Evolutionary conservation across 2,797 vertebrate species (phyloP).

Genomic region (Galagoides demidoff): DNA sequence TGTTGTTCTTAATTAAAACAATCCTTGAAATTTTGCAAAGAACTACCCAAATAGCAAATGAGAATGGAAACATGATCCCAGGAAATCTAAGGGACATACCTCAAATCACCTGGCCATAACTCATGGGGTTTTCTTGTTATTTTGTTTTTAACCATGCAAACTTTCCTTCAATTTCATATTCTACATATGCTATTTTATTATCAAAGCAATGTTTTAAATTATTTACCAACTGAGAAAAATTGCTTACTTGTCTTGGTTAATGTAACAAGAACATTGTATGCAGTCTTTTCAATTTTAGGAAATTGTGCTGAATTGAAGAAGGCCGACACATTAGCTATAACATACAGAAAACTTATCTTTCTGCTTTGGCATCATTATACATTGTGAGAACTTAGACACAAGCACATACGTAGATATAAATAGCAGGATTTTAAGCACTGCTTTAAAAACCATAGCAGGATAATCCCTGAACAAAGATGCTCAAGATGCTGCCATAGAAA

Average conservation of each 20-base stretch:
- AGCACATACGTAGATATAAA: not conserved
- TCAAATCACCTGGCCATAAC: not conserved
- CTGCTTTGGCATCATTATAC: slow-evolving; percentile 2
- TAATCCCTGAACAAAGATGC: slow-evolving; percentile 25
- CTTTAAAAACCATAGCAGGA: not conserved
- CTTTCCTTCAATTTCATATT: not conserved
- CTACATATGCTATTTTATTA: not conserved
- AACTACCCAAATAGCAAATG: not conserved
- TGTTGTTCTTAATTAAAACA: slow-evolving; percentile 11
- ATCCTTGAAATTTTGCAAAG: slow-evolving; percentile 4
- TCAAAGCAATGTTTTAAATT: slow-evolving; percentile 27
- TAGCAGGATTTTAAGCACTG: slow-evolving; percentile 38
- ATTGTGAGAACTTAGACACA: slow-evolving; percentile 33
- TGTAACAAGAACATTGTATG: not conserved
- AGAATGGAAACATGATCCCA: not conserved
- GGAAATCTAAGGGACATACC: not conserved
- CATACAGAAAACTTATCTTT: slow-evolving; percentile 42
- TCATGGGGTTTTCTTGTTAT: not conserved
- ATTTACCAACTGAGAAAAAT: slow-evolving; percentile 46
- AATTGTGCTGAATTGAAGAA: slow-evolving; percentile 39
- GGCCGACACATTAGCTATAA: slow-evolving; percentile 32
- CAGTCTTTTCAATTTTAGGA: slow-evolving; percentile 49
- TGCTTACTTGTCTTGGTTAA: slow-evolving; percentile 11
- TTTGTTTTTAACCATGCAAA: not conserved
- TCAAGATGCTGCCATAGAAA: not conserved